Evolutionary conservation across 2,888 invertebrate species (phyloP), one percentile per base, ranked within the genome.

Genomic region (Oithona nana): DNA sequence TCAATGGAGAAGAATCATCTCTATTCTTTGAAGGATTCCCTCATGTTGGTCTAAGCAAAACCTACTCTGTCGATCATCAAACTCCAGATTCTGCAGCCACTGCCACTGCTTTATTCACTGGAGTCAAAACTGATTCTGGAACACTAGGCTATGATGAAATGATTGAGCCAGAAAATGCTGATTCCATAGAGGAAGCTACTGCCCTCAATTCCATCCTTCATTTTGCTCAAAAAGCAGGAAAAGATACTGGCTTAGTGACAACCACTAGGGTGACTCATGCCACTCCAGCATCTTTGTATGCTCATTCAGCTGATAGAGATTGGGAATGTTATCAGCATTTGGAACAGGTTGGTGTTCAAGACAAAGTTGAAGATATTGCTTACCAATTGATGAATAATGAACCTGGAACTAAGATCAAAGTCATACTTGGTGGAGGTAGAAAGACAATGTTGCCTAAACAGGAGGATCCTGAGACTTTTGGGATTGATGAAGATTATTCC

Each of bases 31-130:
- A 59, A 50, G 8, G 24, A 59, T 59, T 59, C 24, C 59, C 59
- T 1, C 48, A 59, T 59, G 49, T 59, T 50, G 59, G 59, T 8
- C 50, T 49, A 8, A 50, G 49, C n/a, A 31, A 49, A 83, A 84
- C 85, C 0, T 86, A 85, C 70, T 82, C 84, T 67, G 79, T 84
- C 1, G 82, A 86, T 69, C 75, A 76, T 56, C 82, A 85, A 70
- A 85, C 86, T 0, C 80, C 87, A 0, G 89, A 89, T 70, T 87
- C 87, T 0, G 88, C 88, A 0, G 86, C 83, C 69, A 83, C 86
- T 1, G 83, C 85, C 0, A 88, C 88, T 0, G 86, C 88, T 0
- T 86, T 84, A 69, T 73, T 87, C 49, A 77, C 80, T 24, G 88
- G 88, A 0, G 81, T 86, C 0, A 88, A 88, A 73, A 82, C 80